Base-by-base conservation (phyloP, 2,797 vertebrate species). In the Myotis myotis region DNA sequence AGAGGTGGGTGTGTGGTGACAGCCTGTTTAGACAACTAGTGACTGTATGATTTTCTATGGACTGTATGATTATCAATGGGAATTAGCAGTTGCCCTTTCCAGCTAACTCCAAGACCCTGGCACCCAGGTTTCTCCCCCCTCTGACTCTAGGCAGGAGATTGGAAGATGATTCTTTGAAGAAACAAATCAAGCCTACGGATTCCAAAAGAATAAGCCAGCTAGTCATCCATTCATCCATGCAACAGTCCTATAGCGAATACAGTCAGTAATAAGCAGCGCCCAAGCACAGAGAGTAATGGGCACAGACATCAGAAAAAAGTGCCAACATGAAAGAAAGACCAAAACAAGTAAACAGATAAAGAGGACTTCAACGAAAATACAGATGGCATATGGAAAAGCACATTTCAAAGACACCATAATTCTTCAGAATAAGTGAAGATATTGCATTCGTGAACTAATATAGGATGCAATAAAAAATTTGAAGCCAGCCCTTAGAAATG, bases 391-490 rank as follows among this genome's bases (percentile, higher is more conserved):
- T 4, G 30, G 17, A 78, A n/a, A 86, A n/a, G 36, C 74, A n/a
- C 23, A 33, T 49, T 75, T 36, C 44, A 74, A 83, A 79, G 62
- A 47, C 12, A 66, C 23, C 36, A 23, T 28, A 55, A 57, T 88
- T 84, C 44, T 89, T 89, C 33, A 62, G 44, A 89, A 36, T 47
- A 72, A 66, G 30, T 64, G 49, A 94, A 91, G 28, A 60, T 92
- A 74, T 0, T 53, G 22, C 47, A 88, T 41, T 80, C 66, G 30
- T 66, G 49, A 89, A 94, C 28, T 71, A 92, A 84, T 36, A 49
- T 28, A 74, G 36, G 17, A 41, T 76, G 22, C n/a, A 68, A 53
- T 72, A 49, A 91, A 81, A 95, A 33, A 64, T 51, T 51, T 81
- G 80, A 85, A 44, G 41, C 41, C 41, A 44, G 4, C 51, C 53